These are phyloP conservation scores for Drosophila funebris DNA, from an alignment of 1,140 invertebrate species.

Conservation along the genomic window DNA sequence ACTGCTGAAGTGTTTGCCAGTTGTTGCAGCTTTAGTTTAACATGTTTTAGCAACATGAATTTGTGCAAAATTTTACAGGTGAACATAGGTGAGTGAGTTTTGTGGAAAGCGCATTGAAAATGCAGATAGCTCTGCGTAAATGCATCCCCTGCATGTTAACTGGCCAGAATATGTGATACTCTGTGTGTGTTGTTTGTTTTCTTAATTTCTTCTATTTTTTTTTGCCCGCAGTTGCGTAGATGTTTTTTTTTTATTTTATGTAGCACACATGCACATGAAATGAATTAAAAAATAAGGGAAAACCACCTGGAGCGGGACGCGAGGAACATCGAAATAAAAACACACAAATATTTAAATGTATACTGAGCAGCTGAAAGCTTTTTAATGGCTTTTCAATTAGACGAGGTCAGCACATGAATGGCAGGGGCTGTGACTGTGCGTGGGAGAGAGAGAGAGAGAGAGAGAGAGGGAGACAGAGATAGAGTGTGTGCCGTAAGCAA, in stretches of 20 bases:
- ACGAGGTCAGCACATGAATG: constrained; percentile 43
- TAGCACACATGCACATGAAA: constrained; percentile 30
- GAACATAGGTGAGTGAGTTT: not conserved
- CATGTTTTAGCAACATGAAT: not conserved
- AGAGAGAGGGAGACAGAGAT: not conserved
- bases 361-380: constrained; percentile 81
- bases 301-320: not conserved
- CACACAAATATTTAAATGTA: constrained; percentile 77
- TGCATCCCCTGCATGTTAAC: constrained; percentile 44
- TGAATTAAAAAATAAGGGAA: constrained; percentile 47
- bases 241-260: constrained; percentile 24
- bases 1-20: too few species aligned
- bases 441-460: not conserved
- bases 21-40: too few species aligned
- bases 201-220: constrained; percentile 4
- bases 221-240: constrained; percentile 15
- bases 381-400: constrained; percentile 82
- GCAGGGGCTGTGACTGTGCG: not conserved
- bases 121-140: constrained; percentile 47
- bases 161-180: not conserved
- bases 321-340: constrained; percentile 56
- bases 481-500: constrained; percentile 1
- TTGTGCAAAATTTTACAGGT: not conserved
- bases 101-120: constrained; percentile 12
- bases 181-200: constrained; percentile 14